Evolutionary conservation across 2,888 invertebrate species (phyloP), one percentile per base, ranked within the genome.

Genomic region (Halictus quadricinctus): DNA sequence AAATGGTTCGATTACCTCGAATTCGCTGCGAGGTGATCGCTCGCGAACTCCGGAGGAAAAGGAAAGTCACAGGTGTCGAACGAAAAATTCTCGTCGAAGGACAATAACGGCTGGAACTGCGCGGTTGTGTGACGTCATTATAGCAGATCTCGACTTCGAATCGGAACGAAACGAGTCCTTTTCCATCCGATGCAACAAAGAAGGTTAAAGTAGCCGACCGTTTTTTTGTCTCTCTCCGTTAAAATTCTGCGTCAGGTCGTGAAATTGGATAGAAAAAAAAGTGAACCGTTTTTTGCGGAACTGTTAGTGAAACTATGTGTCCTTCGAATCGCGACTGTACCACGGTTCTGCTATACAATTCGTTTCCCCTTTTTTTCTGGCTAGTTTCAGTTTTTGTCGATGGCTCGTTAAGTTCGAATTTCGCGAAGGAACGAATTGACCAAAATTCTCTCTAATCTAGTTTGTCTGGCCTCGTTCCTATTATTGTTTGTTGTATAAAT

Each of bases 61-160:
- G 85, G 82, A 86, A 85, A 79, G 79, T 81, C n/a, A 21, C 36
- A 36, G 36, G n/a, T 3, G 12, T 8, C 3, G 54, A 64, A 60
- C 21, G 76, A 82, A 85, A 82, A 82, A 86, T 77, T 85, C 25
- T 36, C 58, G 60, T 60, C 43, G 82, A 86, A 86, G 79, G 85
- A 86, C 79, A 48, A 79, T 76, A 81, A 73, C 73, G 18, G n/a
- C 46, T 29, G 72, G 69, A 79, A 79, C 60, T 43, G 54, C 43
- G 36, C 46, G 21, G 21, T n/a, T 5, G 7, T 12, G 58, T 18
- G 84, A 58, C 58, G 58, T 58, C n/a, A 60, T 64, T 74, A 12
- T 12, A 7, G 70, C 72, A 12, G 29, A 60, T 72, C 64, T 29
- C 48, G 21, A 50, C 2, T 54, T 80, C 66, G 25, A 66, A 73